These are phyloP conservation scores for Thumatha senex DNA, from an alignment of 2,888 invertebrate genomes.

Conservation along the genomic window DNA sequence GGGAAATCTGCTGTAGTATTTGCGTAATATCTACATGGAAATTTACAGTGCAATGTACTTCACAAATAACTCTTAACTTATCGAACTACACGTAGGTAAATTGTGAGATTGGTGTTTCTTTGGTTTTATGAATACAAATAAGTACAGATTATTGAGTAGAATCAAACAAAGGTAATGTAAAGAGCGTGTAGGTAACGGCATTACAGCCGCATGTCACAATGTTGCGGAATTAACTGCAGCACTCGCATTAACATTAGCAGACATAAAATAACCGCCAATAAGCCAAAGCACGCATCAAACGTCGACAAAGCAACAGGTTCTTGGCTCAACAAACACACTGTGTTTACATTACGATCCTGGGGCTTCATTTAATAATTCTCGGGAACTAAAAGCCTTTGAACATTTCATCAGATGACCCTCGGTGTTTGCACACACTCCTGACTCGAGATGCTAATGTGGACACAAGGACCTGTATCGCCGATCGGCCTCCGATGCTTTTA, in stretches of 20 bases:
- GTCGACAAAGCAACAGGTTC: constrained; percentile 81
- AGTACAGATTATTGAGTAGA: constrained; percentile 29
- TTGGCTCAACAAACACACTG: constrained; percentile 72
- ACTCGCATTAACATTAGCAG: constrained; percentile 76
- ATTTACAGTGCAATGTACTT: constrained; percentile 60
- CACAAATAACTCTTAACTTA: constrained; percentile 51
- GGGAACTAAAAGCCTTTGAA: constrained; percentile 84
- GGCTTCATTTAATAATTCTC: constrained; percentile 83
- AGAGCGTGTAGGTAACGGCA: constrained; percentile 13
- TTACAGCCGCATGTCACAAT: constrained; percentile 57
- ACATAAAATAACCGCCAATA: constrained; percentile 82
- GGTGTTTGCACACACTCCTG: constrained; percentile 82
- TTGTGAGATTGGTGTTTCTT: constrained; percentile 23
- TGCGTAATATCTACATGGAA: constrained; percentile 57
- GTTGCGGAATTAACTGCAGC: constrained; percentile 68
- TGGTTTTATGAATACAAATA: constrained; percentile 13
- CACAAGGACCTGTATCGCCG: constrained; percentile 83
- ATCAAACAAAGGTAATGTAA: constrained; percentile 35
- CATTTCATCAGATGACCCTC: constrained; percentile 84
- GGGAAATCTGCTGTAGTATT: constrained; percentile 70
- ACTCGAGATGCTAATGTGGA: constrained; percentile 82
- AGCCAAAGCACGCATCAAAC: constrained; percentile 75
- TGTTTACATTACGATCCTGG: constrained; percentile 83
- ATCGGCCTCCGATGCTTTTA: constrained; percentile 77
- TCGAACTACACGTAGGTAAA: constrained; percentile 21